These are phyloP conservation scores for Lophura nycthemera DNA, from an alignment of 2,113 vertebrate species.

Conservation along the genomic window DNA sequence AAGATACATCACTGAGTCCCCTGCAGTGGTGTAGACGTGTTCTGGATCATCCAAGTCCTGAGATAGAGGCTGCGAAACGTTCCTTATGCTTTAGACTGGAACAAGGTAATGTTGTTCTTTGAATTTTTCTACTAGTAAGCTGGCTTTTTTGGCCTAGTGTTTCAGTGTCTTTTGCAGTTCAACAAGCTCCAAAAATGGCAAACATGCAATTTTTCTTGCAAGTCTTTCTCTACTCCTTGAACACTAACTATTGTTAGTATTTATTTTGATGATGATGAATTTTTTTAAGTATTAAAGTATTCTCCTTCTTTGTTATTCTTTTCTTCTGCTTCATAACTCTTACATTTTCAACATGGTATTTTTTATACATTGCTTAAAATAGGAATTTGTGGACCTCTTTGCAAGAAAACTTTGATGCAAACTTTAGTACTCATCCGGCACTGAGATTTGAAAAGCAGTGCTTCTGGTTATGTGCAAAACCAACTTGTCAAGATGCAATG, in stretches of 20 bases:
- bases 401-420: background rate
- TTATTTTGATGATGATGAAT: background rate
- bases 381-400: background rate
- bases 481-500: background rate
- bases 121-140: background rate
- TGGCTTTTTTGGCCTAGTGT: background rate
- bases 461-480: background rate
- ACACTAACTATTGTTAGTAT: background rate
- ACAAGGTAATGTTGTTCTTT: constrained; percentile 85
- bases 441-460: background rate
- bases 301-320: background rate
- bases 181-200: background rate
- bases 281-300: background rate
- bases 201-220: background rate
- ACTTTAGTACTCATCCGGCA: background rate
- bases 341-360: background rate
- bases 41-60: constrained; percentile 92
- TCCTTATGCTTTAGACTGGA: constrained; percentile 93
- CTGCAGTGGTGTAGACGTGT: constrained; percentile 94
- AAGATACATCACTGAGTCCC: constrained; percentile 83
- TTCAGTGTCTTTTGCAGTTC: background rate
- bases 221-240: background rate
- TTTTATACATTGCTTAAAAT: background rate
- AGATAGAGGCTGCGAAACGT: constrained; percentile 92
- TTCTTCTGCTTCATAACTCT: background rate